Base-by-base conservation (phyloP, 2,888 invertebrate species). In the Candidula unifasciata region DNA sequence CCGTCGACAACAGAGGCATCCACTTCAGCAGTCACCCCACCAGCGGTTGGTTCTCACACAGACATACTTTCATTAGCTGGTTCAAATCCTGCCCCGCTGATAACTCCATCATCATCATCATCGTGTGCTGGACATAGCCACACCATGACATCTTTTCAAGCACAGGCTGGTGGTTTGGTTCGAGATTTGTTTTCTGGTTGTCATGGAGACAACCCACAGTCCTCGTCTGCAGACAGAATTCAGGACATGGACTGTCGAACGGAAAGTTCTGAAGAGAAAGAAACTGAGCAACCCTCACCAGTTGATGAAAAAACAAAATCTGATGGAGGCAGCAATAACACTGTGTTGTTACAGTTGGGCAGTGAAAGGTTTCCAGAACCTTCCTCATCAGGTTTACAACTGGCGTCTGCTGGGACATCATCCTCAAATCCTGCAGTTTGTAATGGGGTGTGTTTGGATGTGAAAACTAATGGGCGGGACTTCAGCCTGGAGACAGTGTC, bases 121-220 rank as follows among this genome's bases (percentile, higher is more conserved):
- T n/a, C n/a, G n/a, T 44, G 44, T 30, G 16, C 24, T 8, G 68
- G 27, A 16, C 73, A 60, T 6, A 21, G 68, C 52, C 16, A 33
- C 24, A 30, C 52, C 8, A 18, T 78, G 5, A 69, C 68, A 24
- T 71, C 71, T n/a, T 21, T 71, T 66, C 80, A 80, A 18, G 74
- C 13, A 0, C 27, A 30, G 16, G 74, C 33, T 3, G 35, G 52
- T 2, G 30, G 37, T 33, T 35, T 80, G 8, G 35, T 80, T 30
- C 30, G 37, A 60, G 80, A 84, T 37, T 54, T 80, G 10, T 74
- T 84, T 74, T 74, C 84, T 21, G 80, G 80, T n/a, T 66, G 60
- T 3, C n/a, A 24, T 35, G 66, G 64, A n/a, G 84, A 80, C 8
- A n/a, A 66, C 13, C 2, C 6, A 16, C 27, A 24, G n/a, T 68